Conservation (phyloP, 2,113 vertebrate species). For the Noctilio leporinus region DNA sequence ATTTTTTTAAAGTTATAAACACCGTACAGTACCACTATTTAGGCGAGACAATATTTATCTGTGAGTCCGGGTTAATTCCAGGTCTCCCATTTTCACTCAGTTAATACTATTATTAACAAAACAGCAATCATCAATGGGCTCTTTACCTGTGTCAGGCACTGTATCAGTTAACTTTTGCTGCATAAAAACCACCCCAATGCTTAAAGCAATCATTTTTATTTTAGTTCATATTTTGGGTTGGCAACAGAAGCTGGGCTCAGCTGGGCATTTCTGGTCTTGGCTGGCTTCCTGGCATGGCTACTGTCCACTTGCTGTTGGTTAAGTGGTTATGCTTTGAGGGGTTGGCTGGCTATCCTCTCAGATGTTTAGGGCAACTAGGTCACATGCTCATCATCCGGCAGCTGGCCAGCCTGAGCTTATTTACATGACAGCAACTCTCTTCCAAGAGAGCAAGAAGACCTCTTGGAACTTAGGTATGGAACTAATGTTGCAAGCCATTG, state of each 20-base stretch:
- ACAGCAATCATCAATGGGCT: background rate
- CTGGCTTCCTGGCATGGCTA: background rate
- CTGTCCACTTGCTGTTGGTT: background rate
- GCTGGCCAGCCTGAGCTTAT: background rate
- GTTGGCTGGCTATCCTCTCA: background rate
- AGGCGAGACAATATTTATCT: background rate
- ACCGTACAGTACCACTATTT: background rate
- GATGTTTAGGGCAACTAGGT: background rate
- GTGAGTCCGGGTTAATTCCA: background rate
- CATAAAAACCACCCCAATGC: background rate
- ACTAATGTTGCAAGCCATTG: background rate
- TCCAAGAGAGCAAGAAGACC: background rate
- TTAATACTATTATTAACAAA: background rate
- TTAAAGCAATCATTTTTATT: conserved; percentile 3
- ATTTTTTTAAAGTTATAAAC: background rate
- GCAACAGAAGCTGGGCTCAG: background rate
- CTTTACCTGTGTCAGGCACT: background rate
- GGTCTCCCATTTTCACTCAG: background rate
- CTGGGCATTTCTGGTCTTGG: background rate
- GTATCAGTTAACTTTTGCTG: background rate
- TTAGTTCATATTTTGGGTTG: background rate
- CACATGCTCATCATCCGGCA: background rate
- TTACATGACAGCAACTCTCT: background rate
- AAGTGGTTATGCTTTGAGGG: background rate
- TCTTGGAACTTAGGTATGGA: background rate